Evolutionary conservation across 2,888 invertebrate species (phyloP).

Genomic region (Monopis laevigella): DNA sequence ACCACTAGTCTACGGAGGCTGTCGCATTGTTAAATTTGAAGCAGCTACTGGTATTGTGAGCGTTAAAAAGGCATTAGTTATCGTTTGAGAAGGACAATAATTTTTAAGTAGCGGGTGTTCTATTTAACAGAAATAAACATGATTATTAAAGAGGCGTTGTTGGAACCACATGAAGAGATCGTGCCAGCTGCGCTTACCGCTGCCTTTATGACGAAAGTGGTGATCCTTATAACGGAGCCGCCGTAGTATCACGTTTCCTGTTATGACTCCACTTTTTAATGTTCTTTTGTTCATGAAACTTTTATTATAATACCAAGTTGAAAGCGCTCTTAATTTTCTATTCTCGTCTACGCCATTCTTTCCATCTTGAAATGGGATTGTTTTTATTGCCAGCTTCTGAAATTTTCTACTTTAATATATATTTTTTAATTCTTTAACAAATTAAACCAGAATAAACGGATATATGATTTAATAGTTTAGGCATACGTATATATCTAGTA

Average conservation of each 20-base stretch:
- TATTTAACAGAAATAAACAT: slow-evolving; percentile 55
- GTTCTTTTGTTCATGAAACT: slow-evolving; percentile 44
- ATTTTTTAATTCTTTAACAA: too few relatives aligned
- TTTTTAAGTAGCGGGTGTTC: slow-evolving; percentile 47
- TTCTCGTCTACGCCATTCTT: too few relatives aligned
- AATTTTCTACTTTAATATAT: too few relatives aligned
- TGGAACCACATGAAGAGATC: slow-evolving; percentile 59
- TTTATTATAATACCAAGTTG: too few relatives aligned
- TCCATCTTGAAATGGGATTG: too few relatives aligned
- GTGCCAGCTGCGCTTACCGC: slow-evolving; percentile 56
- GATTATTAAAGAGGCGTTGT: slow-evolving; percentile 59
- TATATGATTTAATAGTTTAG: too few relatives aligned
- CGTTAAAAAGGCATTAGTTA: slow-evolving; percentile 5
- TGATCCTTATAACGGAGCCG: slow-evolving; percentile 38
- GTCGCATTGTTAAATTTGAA: too few relatives aligned
- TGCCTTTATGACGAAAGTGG: slow-evolving; percentile 57
- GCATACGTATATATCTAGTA: too few relatives aligned
- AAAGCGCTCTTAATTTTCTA: too few relatives aligned
- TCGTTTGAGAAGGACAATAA: slow-evolving; percentile 32
- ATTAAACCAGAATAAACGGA: too few relatives aligned
- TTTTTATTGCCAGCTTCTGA: too few relatives aligned
- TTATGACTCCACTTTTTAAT: slow-evolving; percentile 64
- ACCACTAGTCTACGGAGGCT: too few relatives aligned
- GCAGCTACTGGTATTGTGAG: slow-evolving; percentile 12
- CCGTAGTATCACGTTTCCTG: slow-evolving; percentile 62